phyloP scores from a whole-genome alignment of 2,113 vertebrate species.

The Poeciliopsis retropinna region DNA sequence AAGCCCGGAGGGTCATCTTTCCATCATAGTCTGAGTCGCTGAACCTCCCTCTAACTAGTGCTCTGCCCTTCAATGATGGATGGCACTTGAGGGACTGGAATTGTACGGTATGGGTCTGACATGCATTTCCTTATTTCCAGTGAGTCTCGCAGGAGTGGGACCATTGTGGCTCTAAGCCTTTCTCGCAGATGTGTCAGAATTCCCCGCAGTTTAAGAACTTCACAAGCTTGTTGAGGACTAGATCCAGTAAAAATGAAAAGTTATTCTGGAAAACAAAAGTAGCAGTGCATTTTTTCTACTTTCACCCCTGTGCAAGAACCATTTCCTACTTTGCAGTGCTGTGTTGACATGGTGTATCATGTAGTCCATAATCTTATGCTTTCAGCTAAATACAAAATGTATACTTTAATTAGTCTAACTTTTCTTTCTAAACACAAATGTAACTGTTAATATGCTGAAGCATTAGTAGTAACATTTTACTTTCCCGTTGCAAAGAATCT shows the following conservation, averaged over 20 bases:
- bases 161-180: slow-evolving; percentile 56
- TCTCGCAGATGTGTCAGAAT: slow-evolving; percentile 58
- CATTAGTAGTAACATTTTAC: slow-evolving; percentile 18
- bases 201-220: slow-evolving; percentile 50
- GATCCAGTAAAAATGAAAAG: slow-evolving; percentile 29
- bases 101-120: slow-evolving; percentile 73
- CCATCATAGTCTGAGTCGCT: slow-evolving; percentile 67
- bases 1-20: slow-evolving; percentile 75
- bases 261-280: slow-evolving; percentile 14
- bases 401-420: slow-evolving; percentile 42
- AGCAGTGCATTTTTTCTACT: neutral
- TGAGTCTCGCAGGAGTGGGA: slow-evolving; percentile 66
- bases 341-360: slow-evolving; percentile 57
- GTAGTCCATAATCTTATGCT: slow-evolving; percentile 51
- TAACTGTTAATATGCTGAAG: slow-evolving; percentile 24
- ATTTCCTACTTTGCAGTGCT: slow-evolving; percentile 65
- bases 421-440: slow-evolving; percentile 23
- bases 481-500: neutral
- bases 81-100: slow-evolving; percentile 79
- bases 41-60: slow-evolving; percentile 79
- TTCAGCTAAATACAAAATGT: slow-evolving; percentile 44
- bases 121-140: slow-evolving; percentile 79
- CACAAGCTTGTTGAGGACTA: slow-evolving; percentile 35
- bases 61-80: slow-evolving; percentile 81
- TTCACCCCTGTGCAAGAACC: slow-evolving; percentile 37